A percentile compares a stretch with the other conserved stretches of the same genome.
Conservation (phyloP, 1,140 invertebrate genomes). For the Limonius californicus region DNA sequence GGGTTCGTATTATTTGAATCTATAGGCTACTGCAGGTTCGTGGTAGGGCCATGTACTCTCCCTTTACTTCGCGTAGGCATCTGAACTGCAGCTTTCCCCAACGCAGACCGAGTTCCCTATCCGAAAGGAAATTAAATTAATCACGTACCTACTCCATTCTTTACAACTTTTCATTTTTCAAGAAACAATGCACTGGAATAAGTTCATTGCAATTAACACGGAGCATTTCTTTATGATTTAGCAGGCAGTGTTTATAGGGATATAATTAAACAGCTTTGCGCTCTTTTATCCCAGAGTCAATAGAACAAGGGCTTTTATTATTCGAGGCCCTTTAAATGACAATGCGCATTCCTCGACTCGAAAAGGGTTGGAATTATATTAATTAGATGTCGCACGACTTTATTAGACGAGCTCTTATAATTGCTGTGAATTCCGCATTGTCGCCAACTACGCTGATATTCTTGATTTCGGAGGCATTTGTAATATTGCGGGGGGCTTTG, state of each 20-base stretch:
- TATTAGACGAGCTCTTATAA: conserved; percentile 26
- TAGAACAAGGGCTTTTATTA: conserved; percentile 25
- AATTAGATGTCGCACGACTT: conserved; percentile 28
- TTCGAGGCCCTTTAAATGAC: conserved; percentile 23
- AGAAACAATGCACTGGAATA: conserved; percentile 19
- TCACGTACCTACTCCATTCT: conserved; percentile 23
- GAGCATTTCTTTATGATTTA: conserved; percentile 25
- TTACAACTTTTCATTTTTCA: conserved; percentile 24
- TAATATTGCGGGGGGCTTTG: neutral
- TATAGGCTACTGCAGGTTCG: too few species aligned
- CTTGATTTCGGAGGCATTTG: neutral
- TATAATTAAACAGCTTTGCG: conserved; percentile 29
- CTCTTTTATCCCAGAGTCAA: conserved; percentile 26
- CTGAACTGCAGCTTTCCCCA: neutral
- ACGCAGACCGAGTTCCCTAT: neutral
- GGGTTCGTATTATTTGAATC: too few species aligned
- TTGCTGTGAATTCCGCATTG: conserved; percentile 21
- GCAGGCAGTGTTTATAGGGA: conserved; percentile 24
- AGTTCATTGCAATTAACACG: conserved; percentile 27
- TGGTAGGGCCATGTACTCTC: too few species aligned
- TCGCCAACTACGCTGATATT: conserved; percentile 11
- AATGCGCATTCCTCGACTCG: conserved; percentile 25
- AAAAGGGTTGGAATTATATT: conserved; percentile 28
- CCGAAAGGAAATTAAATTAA: conserved; percentile 20
- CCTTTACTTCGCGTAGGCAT: too few species aligned